Base-by-base conservation (phyloP, 2,888 invertebrate genomes). In the Drosophila tanythrix region DNA sequence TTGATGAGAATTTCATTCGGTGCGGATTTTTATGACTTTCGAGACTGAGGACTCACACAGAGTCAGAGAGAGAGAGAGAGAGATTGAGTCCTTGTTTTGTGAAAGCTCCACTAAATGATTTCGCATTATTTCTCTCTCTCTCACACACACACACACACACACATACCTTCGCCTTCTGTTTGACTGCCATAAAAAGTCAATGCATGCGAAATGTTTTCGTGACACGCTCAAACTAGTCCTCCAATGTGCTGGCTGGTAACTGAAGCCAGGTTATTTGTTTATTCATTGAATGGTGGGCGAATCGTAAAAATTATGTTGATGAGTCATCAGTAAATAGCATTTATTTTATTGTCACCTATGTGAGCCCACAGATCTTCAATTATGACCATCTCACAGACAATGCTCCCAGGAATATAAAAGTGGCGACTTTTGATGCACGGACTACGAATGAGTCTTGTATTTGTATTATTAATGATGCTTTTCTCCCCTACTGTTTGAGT, bases 221-320 rank as follows among this genome's bases (percentile, higher is more conserved):
- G 87, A 85, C 81, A 81, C 67, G 87, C 74, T 77, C 81, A 74
- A 81, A 82, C 83, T 80, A 78, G 70, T 66, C 64, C 52, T 55
- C 52, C 33, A 53, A 53, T 61, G 31, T 68, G 53, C 40, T 55
- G 53, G 52, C 48, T 11, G 27, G 38, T 58, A 51, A 56, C 33
- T 53, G 46, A 40, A 52, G 58, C 48, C 60, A 67, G 71, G 70
- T 67, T 70, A 90, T 90, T 90, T 90, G 82, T 85, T 90, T 90
- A 87, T 90, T 88, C 87, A 89, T 90, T 83, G 90, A 90, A 90
- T 82, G 70, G 81, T 76, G 77, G 68, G 76, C 79, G 75, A 81
- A 81, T 80, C 89, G 89, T 88, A 88, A 90, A 90, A 90, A 83
- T 88, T 85, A 90, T 90, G 89, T 89, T 90, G 91, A 90, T 90